These are phyloP conservation scores for Folsomia manolachei DNA, from an alignment of 2,888 invertebrate genomes.

Conservation along the genomic window DNA sequence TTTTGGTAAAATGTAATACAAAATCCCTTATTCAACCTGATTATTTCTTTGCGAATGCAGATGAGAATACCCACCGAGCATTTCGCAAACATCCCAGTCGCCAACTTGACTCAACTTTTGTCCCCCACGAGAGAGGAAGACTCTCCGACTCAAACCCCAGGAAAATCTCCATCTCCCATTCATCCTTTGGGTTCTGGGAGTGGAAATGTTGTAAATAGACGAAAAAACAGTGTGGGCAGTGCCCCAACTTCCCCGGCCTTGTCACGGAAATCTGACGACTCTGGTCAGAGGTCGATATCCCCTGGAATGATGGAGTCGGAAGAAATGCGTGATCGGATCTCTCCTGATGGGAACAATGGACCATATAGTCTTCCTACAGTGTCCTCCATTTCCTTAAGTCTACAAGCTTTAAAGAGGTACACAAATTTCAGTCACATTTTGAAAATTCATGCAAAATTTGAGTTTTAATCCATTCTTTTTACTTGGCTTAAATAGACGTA, in stretches of 20 bases:
- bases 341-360: constrained; percentile 42
- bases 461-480: too few relatives aligned
- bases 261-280: constrained; percentile 48
- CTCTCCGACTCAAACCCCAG: constrained; percentile 61
- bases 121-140: constrained; percentile 54
- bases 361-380: constrained; percentile 49
- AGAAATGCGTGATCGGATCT: constrained; percentile 42
- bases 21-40: too few relatives aligned
- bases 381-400: constrained; percentile 47
- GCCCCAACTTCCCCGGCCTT: constrained; percentile 57
- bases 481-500: constrained; percentile 62
- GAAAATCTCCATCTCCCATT: constrained; percentile 63
- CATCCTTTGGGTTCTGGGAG: constrained; percentile 58
- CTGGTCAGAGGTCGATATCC: constrained; percentile 47
- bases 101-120: constrained; percentile 68
- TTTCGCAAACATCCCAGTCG: constrained; percentile 90
- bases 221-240: constrained; percentile 56
- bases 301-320: constrained; percentile 45
- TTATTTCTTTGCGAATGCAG: too few relatives aligned
- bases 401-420: constrained; percentile 50
- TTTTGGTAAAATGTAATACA: too few relatives aligned
- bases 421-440: constrained; percentile 16
- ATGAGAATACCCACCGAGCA: constrained; percentile 95
- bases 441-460: not conserved
- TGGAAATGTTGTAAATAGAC: constrained; percentile 52